Evolutionary conservation across 1,140 invertebrate species (phyloP).

Genomic region (Lysiphlebus fabarum): DNA sequence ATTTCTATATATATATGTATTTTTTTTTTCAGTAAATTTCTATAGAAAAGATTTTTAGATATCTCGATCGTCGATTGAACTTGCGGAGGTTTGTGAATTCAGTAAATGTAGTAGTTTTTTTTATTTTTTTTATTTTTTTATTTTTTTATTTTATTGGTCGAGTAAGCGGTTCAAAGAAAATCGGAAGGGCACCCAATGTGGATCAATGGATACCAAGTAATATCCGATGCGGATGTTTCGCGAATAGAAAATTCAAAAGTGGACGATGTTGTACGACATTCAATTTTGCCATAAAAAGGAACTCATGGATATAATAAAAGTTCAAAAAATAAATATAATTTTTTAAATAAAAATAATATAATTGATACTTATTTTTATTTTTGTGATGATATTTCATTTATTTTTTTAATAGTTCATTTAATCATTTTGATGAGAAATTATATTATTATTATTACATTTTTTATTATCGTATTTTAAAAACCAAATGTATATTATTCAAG

Average conservation of each 20-base stretch:
- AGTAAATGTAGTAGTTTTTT: too few relatives aligned
- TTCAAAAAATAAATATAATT: too few relatives aligned
- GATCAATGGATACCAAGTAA: conserved; percentile 13
- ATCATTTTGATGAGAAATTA: too few relatives aligned
- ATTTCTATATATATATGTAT: neutral
- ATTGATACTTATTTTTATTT: too few relatives aligned
- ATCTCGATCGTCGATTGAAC: neutral
- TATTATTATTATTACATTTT: too few relatives aligned
- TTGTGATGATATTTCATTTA: too few relatives aligned
- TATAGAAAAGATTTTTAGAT: conserved; percentile 1
- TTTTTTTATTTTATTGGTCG: conserved; percentile 26
- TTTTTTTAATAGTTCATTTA: too few relatives aligned
- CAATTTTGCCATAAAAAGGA: neutral
- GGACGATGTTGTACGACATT: conserved; percentile 3
- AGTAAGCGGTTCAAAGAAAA: conserved; percentile 26
- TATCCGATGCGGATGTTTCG: conserved; percentile 24
- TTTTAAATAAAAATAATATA: too few relatives aligned
- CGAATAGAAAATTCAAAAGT: conserved; percentile 15
- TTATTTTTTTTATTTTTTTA: neutral
- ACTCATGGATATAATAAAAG: too few relatives aligned
- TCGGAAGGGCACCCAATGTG: conserved; percentile 14
- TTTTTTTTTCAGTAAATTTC: too few relatives aligned
- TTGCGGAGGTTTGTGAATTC: too few relatives aligned
- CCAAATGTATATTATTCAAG: neutral
- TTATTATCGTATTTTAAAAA: neutral